Percentiles rank a stretch among this genome's conserved stretches.
phyloP scores from a whole-genome alignment of 2,888 invertebrate species.

The Nebria brevicollis region DNA sequence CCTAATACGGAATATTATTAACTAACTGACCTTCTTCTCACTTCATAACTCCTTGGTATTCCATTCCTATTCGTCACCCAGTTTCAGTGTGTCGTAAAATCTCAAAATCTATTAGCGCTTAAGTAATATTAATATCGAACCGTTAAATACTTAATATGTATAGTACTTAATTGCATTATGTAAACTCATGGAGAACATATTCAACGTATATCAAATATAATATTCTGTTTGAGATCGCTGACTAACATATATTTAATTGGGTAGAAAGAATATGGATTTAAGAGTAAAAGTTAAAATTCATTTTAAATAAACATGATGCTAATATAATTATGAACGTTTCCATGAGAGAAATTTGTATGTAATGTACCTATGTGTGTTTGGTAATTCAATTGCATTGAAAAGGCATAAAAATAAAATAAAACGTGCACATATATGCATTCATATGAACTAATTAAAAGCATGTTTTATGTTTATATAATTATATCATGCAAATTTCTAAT shows the following conservation, averaged over 20 bases:
- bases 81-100: no score
- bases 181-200: neutral
- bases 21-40: no score
- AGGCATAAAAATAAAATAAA: neutral
- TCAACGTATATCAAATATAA: no score
- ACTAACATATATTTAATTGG: no score
- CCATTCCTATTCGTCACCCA: no score
- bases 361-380: neutral
- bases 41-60: no score
- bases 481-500: neutral
- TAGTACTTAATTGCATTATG: no score
- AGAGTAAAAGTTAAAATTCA: neutral
- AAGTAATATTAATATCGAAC: no score
- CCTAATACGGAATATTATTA: no score
- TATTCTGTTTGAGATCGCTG: no score
- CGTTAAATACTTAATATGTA: no score
- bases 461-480: neutral
- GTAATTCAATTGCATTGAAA: neutral
- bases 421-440: neutral
- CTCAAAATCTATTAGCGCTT: no score
- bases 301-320: neutral
- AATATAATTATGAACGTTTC: neutral
- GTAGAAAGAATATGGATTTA: neutral
- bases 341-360: neutral
- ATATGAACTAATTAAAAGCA: neutral